A percentile compares a stretch with the other conserved stretches of the same genome.
Conservation (phyloP, 2,888 invertebrate genomes). For the Peribatodes rhomboidaria region DNA sequence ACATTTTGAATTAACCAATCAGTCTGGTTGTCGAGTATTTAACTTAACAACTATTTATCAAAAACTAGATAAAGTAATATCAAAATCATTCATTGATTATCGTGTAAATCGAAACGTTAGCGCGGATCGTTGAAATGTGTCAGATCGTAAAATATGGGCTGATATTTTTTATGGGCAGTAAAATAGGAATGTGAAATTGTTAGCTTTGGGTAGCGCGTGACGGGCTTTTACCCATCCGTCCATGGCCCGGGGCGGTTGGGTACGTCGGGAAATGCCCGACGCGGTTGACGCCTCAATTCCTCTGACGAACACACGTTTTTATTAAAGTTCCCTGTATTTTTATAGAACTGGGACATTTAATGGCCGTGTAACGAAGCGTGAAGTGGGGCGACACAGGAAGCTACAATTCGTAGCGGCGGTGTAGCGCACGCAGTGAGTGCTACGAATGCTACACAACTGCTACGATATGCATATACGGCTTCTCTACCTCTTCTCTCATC, state of each 20-base stretch:
- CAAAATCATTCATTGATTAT: conserved; percentile 28
- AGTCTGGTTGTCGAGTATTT: neutral
- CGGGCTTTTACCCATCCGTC: conserved; percentile 36
- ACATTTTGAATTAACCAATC: too few species aligned
- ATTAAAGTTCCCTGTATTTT: conserved; percentile 23
- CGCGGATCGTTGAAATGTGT: conserved; percentile 60
- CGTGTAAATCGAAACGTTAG: conserved; percentile 46
- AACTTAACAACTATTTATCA: neutral
- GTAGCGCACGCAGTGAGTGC: neutral
- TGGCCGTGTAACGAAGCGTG: conserved; percentile 23
- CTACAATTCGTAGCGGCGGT: conserved; percentile 5
- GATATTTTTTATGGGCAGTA: conserved; percentile 73
- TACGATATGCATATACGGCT: neutral
- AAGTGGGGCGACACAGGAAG: neutral
- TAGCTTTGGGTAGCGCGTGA: conserved; percentile 52
- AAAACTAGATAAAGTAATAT: neutral
- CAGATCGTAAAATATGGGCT: conserved; percentile 65
- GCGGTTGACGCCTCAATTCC: conserved; percentile 39
- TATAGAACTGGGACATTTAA: conserved; percentile 22
- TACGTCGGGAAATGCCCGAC: conserved; percentile 21
- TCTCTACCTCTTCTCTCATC: too few species aligned
- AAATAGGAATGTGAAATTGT: conserved; percentile 67
- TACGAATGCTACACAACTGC: conserved; percentile 8
- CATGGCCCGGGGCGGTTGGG: conserved; percentile 24
- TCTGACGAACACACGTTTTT: conserved; percentile 35